Base-by-base conservation (phyloP, 2,888 invertebrate species). In the Melanchra persicariae region DNA sequence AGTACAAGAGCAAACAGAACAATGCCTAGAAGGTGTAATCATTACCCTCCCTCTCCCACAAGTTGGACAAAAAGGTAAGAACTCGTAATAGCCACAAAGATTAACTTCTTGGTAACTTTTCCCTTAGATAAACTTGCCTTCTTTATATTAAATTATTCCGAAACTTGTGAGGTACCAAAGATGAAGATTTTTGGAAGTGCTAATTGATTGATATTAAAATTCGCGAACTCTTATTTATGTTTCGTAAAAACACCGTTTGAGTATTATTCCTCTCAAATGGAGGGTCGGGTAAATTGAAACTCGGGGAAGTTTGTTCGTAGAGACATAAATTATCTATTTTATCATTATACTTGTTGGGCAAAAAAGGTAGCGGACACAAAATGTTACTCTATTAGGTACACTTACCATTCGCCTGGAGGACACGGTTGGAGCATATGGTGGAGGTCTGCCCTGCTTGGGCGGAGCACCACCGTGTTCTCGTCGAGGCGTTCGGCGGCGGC, bases 101-200 rank as follows among this genome's bases (percentile, higher is more conserved):
- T 92, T 92, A 92, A 92, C 89, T 91, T 89, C 86, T 84, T 87
- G 86, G 87, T 87, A 91, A 91, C 89, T 92, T 93, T 92, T 85
- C 85, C 85, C 85, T 86, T 88, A 89, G 88, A 92, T 90, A 91
- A 93, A 93, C 91, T 93, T 90, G 83, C 87, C 89, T 87, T 91
- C 90, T 91, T 91, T 90, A 89, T 91, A 93, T 93, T 93, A 92
- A 93, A 93, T 93, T 93, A 93, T 93, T 93, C 91, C 52, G 74
- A 89, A 93, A 92, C 88, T 93, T 92, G 75, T 76, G 80, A 85
- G 83, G 85, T 87, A 87, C 81, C 81, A 87, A 87, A 85, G 83
- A 85, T 87, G 80, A 82, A 88, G 85, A 88, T 88, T 90, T 91
- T 88, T 77, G 82, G 79, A 84, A 89, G 88, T 89, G 90, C 86